phyloP scores from a whole-genome alignment of 2,113 vertebrate species.

The Cyprinodon brontotheroides region DNA sequence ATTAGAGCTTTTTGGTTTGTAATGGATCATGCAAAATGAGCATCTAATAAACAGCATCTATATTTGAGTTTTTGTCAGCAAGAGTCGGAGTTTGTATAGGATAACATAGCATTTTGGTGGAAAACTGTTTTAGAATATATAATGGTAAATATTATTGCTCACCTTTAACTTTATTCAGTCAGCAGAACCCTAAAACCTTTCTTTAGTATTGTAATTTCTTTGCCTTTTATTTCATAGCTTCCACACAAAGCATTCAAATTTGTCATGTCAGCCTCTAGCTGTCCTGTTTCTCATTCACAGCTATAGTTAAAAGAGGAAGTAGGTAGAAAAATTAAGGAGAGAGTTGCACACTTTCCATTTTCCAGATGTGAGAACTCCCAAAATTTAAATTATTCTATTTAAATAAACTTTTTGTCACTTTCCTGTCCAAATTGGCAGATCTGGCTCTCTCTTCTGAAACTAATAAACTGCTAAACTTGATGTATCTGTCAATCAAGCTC shows the following conservation, averaged over 20 bases:
- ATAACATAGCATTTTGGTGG: constrained; percentile 1
- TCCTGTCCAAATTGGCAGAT: constrained; percentile 94
- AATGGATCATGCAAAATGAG: constrained; percentile 53
- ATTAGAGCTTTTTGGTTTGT: constrained; percentile 64
- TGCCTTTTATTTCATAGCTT: constrained; percentile 88
- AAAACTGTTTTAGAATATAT: constrained; percentile 3
- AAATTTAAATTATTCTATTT: constrained; percentile 93
- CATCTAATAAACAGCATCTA: constrained; percentile 37
- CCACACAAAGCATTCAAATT: constrained; percentile 89
- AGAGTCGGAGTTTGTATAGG: constrained; percentile 2
- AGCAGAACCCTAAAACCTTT: constrained; percentile 10
- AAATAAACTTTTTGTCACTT: constrained; percentile 93
- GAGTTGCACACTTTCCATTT: constrained; percentile 80
- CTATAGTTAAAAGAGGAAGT: constrained; percentile 81
- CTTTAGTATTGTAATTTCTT: constrained; percentile 88
- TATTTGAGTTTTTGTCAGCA: constrained; percentile 34
- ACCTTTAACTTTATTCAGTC: not conserved
- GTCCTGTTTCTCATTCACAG: constrained; percentile 92
- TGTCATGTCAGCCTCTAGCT: constrained; percentile 87
- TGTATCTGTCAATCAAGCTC: constrained; percentile 91
- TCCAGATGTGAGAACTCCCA: constrained; percentile 88
- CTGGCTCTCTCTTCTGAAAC: constrained; percentile 89
- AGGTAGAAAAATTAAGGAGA: constrained; percentile 65
- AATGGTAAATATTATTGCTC: not conserved
- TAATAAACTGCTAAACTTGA: constrained; percentile 95